Evolutionary conservation across 2,888 invertebrate species (phyloP), one percentile per base, ranked within the genome.

Genomic region (Calameuta idolon): DNA sequence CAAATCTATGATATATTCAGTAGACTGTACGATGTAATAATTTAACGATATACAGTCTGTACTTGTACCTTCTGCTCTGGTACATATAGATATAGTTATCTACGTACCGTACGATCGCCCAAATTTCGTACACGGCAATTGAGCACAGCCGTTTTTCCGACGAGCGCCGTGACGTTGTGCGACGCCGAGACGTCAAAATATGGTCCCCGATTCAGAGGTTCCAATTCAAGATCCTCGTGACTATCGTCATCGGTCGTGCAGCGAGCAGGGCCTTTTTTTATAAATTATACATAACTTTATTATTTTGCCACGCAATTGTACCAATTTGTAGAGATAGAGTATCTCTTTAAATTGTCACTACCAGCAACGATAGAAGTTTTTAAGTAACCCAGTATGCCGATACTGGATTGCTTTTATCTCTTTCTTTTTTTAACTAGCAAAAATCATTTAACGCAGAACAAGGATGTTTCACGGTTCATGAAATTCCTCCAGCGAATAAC

Each of bases 101-200:
- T 79, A 89, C 94, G 93, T 87, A 96, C 96, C 92, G 96, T 96
- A 91, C 95, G 93, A 87, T 96, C 96, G 69, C 96, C 96, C 82
- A 96, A 93, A 89, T 96, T 96, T 86, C 95, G 94, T 31, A 96
- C 95, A 82, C 96, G 93, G 92, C 96, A 96, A 90, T 94, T 95
- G 80, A 96, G 93, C 87, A 95, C 94, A 3, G 96, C 95, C 4
- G 95, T 95, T 91, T 96, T 96, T 40, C 96, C 96, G 15, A 96
- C 96, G 30, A 96, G 92, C 0, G 96, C 96, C 31, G 96, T 96
- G 80, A 96, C 96, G 87, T 96, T 96, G 85, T 94, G 94, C 68
- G 96, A 95, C 80, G 95, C 95, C 0, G 94, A 93, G 77, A 94
- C 92, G 86, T 96, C 96, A 90, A 96, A 96, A 89, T 94, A 94